Evolutionary conservation across 2,888 invertebrate species (phyloP).

Genomic region (Andrena fulva): DNA sequence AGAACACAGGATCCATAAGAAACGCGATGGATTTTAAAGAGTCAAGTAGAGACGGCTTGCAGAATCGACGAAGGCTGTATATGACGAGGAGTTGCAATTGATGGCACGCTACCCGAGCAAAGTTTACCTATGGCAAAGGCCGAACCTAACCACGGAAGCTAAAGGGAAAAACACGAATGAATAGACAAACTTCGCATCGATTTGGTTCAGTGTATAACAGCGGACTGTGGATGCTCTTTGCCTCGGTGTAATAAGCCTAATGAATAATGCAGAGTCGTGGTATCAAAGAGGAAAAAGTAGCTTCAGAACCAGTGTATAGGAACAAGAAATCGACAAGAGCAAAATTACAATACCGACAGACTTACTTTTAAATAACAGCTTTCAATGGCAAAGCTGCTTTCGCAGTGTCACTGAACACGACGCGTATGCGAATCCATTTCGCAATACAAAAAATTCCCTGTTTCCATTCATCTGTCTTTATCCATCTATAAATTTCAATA

Average conservation of each 20-base stretch:
- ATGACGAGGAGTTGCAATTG: background rate
- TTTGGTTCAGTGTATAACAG: background rate
- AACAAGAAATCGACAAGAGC: too few species aligned
- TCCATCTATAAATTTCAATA: too few species aligned
- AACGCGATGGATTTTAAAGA: too few species aligned
- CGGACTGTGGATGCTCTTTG: background rate
- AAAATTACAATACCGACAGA: too few species aligned
- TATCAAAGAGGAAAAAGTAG: constrained; percentile 25
- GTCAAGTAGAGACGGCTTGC: background rate
- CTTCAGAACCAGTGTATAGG: background rate
- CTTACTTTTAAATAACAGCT: too few species aligned
- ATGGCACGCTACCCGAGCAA: background rate
- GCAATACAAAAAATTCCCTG: too few species aligned
- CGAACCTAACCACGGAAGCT: background rate
- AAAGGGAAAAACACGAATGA: background rate
- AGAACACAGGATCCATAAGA: too few species aligned
- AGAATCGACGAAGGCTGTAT: background rate
- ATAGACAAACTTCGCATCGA: constrained; percentile 15
- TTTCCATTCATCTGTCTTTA: too few species aligned
- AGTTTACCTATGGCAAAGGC: background rate
- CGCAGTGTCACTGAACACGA: too few species aligned
- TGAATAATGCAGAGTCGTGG: constrained; percentile 12
- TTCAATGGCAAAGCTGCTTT: too few species aligned
- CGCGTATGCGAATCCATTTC: too few species aligned
- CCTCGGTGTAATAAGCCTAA: constrained; percentile 21